Evolutionary conservation across 2,113 vertebrate species (phyloP), one percentile per base, ranked within the genome.

Genomic region (Oreochromis aureus): DNA sequence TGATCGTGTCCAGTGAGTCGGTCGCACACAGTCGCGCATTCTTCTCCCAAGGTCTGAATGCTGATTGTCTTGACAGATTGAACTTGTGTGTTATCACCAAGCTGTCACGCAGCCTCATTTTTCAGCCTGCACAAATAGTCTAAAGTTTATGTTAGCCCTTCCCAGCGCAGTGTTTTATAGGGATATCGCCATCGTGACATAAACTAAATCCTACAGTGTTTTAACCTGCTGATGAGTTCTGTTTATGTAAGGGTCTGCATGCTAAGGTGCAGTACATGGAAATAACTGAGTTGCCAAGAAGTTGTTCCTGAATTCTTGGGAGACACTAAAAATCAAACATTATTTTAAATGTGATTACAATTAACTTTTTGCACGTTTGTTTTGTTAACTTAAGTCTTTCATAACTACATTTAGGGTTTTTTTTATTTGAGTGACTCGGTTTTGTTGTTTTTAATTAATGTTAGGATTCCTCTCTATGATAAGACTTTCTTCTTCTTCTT

Each of bases 31-130:
- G 93, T 87, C 79, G 56, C 16, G 15, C 93, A 92, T 92, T 94
- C 93, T 91, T 93, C 91, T 89, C 91, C 82, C 81, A 7, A 86
- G 89, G 92, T 89, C 92, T 84, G 85, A 92, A 86, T 79, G 89
- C 93, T 94, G 95, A 95, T 95, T 92, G 91, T 93, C 94, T 86
- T 94, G 95, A 95, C 95, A 95, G 93, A 92, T 95, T 95, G 94
- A 95, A 95, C 94, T 91, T 6, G 87, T 18, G 91, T 94, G 94
- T 95, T 95, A 93, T 94, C 94, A 88, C 87, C 86, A 85, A 89
- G 87, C 92, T 96, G 95, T 95, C 95, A 96, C 66, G 78, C 84
- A 11, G 86, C 71, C 88, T 94, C 90, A 81, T 95, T 94, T 93
- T 90, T 95, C 91, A 91, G 91, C 56, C 84, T 84, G 84, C 86